A percentile compares a stretch with the other conserved stretches of the same genome.
These are phyloP conservation scores for Macrosteles quadrilineatus DNA, from an alignment of 1,140 invertebrate genomes.

Conservation along the genomic window DNA sequence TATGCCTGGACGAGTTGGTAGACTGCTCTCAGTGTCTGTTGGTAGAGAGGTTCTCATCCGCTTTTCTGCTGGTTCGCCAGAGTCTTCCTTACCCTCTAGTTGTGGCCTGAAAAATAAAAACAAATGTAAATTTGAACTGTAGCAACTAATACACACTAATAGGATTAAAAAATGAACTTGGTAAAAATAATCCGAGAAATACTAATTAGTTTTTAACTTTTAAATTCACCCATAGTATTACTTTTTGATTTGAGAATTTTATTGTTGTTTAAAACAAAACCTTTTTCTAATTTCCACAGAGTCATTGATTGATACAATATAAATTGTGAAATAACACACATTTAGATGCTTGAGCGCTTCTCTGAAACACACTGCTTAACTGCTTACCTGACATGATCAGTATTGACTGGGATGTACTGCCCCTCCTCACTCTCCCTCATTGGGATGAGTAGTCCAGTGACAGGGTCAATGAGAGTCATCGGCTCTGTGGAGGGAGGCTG, in stretches of 20 bases:
- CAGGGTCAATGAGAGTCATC: conserved; percentile 70
- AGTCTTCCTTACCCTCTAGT: conserved; percentile 28
- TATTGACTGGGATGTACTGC: conserved; percentile 64
- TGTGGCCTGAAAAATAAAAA: not conserved
- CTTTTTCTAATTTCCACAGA: too few species aligned
- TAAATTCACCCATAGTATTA: too few species aligned
- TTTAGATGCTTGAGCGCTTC: too few species aligned
- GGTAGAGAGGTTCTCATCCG: conserved; percentile 18
- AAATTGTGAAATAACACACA: too few species aligned
- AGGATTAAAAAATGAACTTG: not conserved
- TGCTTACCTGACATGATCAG: conserved; percentile 38
- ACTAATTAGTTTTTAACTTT: too few species aligned
- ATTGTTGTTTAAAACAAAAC: too few species aligned
- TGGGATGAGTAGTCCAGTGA: conserved; percentile 71
- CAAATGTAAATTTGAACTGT: not conserved
- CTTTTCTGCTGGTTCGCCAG: conserved; percentile 31
- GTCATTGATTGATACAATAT: too few species aligned
- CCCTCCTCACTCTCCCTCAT: conserved; percentile 73
- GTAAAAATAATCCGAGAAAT: not conserved
- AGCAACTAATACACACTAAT: not conserved
- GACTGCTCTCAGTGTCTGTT: conserved; percentile 12
- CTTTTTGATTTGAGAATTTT: too few species aligned
- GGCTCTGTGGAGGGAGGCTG: conserved; percentile 51
- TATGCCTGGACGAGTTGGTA: conserved; percentile 29
- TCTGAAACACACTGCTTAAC: too few species aligned